phyloP scores from a whole-genome alignment of 1,140 invertebrate genomes.

The Vanessa tameamea region DNA sequence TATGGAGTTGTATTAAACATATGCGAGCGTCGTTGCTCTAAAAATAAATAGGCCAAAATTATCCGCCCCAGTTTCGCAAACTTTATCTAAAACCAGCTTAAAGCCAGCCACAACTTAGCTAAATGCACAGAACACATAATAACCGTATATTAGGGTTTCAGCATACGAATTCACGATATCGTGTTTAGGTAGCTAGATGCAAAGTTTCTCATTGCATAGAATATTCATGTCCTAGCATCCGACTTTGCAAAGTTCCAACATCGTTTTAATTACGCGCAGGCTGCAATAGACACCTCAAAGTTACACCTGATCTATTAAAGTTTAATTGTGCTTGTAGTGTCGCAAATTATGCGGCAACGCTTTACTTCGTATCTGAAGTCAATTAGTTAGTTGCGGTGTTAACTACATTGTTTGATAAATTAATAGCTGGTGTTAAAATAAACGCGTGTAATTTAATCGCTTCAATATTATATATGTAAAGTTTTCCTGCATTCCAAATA shows the following conservation, averaged over 20 bases:
- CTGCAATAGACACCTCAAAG: slow-evolving; percentile 15
- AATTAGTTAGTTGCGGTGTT: slow-evolving; percentile 19
- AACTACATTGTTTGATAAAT: neutral
- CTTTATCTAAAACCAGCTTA: slow-evolving; percentile 30
- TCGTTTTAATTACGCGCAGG: slow-evolving; percentile 33
- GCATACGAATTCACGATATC: slow-evolving; percentile 34
- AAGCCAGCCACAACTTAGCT: slow-evolving; percentile 32
- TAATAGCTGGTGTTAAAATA: neutral
- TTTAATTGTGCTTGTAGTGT: slow-evolving; percentile 20
- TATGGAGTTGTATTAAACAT: neutral
- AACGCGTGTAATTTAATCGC: no score
- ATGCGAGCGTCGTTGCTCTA: slow-evolving; percentile 7
- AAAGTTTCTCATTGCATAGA: slow-evolving; percentile 33
- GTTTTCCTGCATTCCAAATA: neutral
- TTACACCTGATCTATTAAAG: slow-evolving; percentile 30
- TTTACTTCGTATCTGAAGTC: slow-evolving; percentile 8
- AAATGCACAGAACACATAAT: slow-evolving; percentile 37
- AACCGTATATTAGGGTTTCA: slow-evolving; percentile 31
- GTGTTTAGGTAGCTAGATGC: slow-evolving; percentile 27
- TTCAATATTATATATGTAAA: no score
- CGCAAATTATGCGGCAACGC: slow-evolving; percentile 1
- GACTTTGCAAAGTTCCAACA: slow-evolving; percentile 21
- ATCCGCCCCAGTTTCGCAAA: slow-evolving; percentile 33
- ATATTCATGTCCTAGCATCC: slow-evolving; percentile 33
- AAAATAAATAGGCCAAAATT: slow-evolving; percentile 32